These are phyloP conservation scores for Meloe dianella DNA, from an alignment of 2,888 invertebrate species.

Conservation along the genomic window DNA sequence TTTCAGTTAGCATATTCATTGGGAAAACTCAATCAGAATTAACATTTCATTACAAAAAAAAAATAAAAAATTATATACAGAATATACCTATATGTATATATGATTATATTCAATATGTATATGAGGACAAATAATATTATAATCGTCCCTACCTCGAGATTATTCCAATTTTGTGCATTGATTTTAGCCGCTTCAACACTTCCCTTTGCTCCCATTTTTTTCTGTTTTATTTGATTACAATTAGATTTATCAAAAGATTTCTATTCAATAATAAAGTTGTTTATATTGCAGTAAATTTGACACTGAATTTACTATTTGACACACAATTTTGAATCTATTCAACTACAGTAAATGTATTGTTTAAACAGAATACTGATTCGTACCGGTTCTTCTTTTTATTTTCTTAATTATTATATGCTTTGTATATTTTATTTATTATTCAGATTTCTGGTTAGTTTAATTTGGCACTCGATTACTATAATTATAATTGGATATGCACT, in stretches of 20 bases:
- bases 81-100: neutral
- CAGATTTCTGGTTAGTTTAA: neutral
- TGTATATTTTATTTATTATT: neutral
- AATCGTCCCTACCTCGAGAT: conserved; percentile 72
- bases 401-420: neutral
- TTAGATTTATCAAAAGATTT: conserved; percentile 18
- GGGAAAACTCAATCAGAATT: neutral
- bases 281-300: conserved; percentile 34
- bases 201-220: conserved; percentile 79
- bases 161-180: conserved; percentile 82
- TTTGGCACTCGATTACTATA: conserved; percentile 26
- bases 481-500: conserved; percentile 24
- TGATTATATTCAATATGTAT: neutral
- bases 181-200: conserved; percentile 82
- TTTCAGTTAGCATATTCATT: neutral
- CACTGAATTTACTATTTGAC: conserved; percentile 35
- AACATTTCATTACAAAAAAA: neutral
- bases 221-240: conserved; percentile 24
- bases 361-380: neutral
- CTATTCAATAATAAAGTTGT: neutral
- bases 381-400: neutral
- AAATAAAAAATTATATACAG: too few species aligned
- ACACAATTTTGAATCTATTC: conserved; percentile 18
- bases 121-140: conserved; percentile 15
- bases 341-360: neutral